Conservation (phyloP, 2,888 invertebrate genomes). For the Trimorus sp. region DNA sequence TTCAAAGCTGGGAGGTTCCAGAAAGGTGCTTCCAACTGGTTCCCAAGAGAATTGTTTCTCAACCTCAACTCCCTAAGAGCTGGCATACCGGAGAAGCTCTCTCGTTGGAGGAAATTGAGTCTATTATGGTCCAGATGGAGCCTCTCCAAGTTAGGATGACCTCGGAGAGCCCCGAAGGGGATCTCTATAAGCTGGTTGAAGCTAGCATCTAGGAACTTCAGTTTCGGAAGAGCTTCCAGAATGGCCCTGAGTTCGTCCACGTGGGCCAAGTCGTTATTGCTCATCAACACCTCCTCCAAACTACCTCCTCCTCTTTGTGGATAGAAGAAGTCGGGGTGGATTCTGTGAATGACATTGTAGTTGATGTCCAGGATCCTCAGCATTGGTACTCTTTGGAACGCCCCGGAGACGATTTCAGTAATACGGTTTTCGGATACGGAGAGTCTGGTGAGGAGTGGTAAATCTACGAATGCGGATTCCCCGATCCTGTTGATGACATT, state of each 20-base stretch:
- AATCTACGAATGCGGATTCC: slow-evolving; percentile 91
- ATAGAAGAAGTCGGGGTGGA: slow-evolving; percentile 90
- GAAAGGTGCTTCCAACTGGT: slow-evolving; percentile 88
- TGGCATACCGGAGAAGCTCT: slow-evolving; percentile 92
- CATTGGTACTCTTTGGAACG: slow-evolving; percentile 90
- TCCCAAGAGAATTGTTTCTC: slow-evolving; percentile 91
- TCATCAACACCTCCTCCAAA: slow-evolving; percentile 89
- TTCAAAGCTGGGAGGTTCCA: slow-evolving; percentile 93
- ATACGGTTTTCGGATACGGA: slow-evolving; percentile 88
- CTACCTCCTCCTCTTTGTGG: slow-evolving; percentile 88
- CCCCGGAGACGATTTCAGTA: slow-evolving; percentile 89
- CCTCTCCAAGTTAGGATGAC: slow-evolving; percentile 90
- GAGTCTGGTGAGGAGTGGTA: slow-evolving; percentile 87
- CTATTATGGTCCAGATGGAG: slow-evolving; percentile 91
- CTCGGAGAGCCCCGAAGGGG: slow-evolving; percentile 89
- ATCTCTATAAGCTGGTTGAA: slow-evolving; percentile 89
- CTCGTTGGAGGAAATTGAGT: slow-evolving; percentile 88
- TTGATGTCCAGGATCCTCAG: slow-evolving; percentile 89
- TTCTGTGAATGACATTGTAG: slow-evolving; percentile 88
- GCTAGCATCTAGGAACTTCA: slow-evolving; percentile 88
- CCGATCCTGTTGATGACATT: slow-evolving; percentile 88
- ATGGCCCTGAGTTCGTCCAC: slow-evolving; percentile 89
- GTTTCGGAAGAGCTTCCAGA: slow-evolving; percentile 88
- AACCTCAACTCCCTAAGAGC: slow-evolving; percentile 91
- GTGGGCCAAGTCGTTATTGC: slow-evolving; percentile 89